Evolutionary conservation across 64 coral and sea anemone genomes (phyloP), one percentile per base, ranked within the genome.

Genomic region (Pachyseris speciosa): DNA sequence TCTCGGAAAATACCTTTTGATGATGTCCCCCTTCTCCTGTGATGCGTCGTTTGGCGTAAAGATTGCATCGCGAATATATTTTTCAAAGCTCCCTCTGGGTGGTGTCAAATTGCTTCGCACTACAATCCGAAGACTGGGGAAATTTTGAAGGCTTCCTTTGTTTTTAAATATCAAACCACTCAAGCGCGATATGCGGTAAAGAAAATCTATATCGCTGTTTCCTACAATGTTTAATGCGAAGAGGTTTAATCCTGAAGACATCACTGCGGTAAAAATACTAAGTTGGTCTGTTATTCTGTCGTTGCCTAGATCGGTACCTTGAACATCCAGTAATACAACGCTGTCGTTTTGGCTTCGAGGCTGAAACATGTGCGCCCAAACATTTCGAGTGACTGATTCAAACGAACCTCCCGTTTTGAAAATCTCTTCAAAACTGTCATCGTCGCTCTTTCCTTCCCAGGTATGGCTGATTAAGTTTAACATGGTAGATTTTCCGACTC

Each of bases 401-500:
- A 69, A 24, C 11, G 89, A 78, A 12, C 63, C 74, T 19, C 75
- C 85, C 0, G 94, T 92, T 52, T 48, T 64, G 9, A 96, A 96
- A n/a, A 92, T 58, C 15, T 96, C 84, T 20, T 83, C 30, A 13
- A 88, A 22, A 8, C 39, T n/a, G 8, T 85, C 22, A 2, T 36
- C 19, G 19, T 25, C 33, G 22, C 16, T 7, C 0, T 47, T 37
- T 10, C 43, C 79, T 32, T 33, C 66, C 84, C 49, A 88, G 30
- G 66, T 41, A 9, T 39, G 53, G 10, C 12, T 75, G 27, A 96
- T 47, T 33, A 96, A 67, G 67, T 96, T 96, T 42, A 87, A 64
- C 20, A 84, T 38, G 0, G 94, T 96, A 5, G 94, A 96, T 39
- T 92, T 96, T 47, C 94, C 94, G 25, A 96, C 69, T 8, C 94